These are phyloP conservation scores for Philonicus albiceps DNA, from an alignment of 2,888 invertebrate genomes.

Conservation along the genomic window DNA sequence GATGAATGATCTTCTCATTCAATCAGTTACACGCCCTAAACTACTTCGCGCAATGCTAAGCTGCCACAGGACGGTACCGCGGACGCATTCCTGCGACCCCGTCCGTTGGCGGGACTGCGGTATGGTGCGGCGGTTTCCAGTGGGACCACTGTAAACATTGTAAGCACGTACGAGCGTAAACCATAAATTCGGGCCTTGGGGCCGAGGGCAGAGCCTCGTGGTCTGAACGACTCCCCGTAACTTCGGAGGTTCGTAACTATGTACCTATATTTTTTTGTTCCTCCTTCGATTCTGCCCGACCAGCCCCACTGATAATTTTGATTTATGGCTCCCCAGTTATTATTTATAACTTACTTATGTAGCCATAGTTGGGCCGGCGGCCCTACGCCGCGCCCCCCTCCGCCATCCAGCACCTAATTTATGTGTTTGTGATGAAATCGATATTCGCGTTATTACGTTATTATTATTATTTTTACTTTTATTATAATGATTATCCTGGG, in stretches of 20 bases:
- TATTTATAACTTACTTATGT: slow-evolving; percentile 64
- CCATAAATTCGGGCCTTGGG: slow-evolving; percentile 3
- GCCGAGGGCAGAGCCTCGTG: slow-evolving; percentile 25
- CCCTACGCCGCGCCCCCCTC: background rate
- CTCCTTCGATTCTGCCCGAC: slow-evolving; percentile 8
- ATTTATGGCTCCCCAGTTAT: slow-evolving; percentile 64
- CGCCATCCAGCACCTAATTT: slow-evolving; percentile 16
- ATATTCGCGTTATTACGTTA: slow-evolving; percentile 39
- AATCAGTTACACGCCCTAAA: background rate
- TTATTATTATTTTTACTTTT: slow-evolving; percentile 38
- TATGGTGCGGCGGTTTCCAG: background rate
- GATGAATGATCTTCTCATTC: background rate
- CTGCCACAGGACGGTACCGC: background rate
- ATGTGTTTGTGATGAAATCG: slow-evolving; percentile 42
- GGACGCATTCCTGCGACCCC: background rate
- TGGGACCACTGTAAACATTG: background rate
- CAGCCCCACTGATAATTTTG: slow-evolving; percentile 59
- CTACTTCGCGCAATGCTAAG: background rate
- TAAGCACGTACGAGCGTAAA: slow-evolving; percentile 1
- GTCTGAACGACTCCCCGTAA: background rate
- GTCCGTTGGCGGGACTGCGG: background rate
- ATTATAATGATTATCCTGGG: slow-evolving; percentile 29
- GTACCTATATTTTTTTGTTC: background rate
- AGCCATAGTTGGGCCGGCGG: slow-evolving; percentile 21
- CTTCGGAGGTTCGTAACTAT: background rate